Conservation (phyloP, 2,888 invertebrate genomes). For the Trachelus iudaicus region DNA sequence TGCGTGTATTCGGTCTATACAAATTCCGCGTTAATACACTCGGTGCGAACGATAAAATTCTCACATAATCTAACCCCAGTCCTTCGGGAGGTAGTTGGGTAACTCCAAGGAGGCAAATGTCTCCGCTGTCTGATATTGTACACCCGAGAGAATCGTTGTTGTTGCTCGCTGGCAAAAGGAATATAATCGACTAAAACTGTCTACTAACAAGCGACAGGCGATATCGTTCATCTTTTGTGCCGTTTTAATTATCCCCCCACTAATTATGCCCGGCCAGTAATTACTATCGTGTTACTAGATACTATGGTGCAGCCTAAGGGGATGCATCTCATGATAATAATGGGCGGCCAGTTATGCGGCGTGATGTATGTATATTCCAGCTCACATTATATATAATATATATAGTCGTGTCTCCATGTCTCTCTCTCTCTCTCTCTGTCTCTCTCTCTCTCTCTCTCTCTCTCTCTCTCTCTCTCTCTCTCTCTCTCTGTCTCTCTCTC, state of each 20-base stretch:
- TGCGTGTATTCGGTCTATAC: too few species aligned
- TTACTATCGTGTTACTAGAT: slow-evolving; percentile 59
- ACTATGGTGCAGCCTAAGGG: slow-evolving; percentile 46
- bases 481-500: too few species aligned
- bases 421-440: too few species aligned
- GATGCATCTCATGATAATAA: slow-evolving; percentile 52
- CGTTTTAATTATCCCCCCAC: slow-evolving; percentile 57
- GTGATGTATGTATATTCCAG: not conserved
- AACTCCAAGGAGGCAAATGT: too few species aligned
- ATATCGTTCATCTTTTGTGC: slow-evolving; percentile 60
- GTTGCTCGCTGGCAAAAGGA: not conserved
- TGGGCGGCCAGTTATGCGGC: slow-evolving; percentile 33
- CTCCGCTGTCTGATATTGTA: not conserved
- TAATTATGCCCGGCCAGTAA: slow-evolving; percentile 59
- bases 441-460: too few species aligned
- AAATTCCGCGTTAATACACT: too few species aligned
- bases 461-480: too few species aligned
- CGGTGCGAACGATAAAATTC: too few species aligned
- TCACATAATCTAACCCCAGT: too few species aligned
- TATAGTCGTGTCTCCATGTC: too few species aligned
- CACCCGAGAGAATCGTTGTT: not conserved
- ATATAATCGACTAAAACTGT: slow-evolving; percentile 48
- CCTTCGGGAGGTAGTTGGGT: too few species aligned
- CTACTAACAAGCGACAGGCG: slow-evolving; percentile 60
- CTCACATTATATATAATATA: not conserved